Percentiles rank a stretch among this genome's conserved stretches.
Conservation (phyloP, 2,797 vertebrate species). For the Limnodromus scolopaceus region DNA sequence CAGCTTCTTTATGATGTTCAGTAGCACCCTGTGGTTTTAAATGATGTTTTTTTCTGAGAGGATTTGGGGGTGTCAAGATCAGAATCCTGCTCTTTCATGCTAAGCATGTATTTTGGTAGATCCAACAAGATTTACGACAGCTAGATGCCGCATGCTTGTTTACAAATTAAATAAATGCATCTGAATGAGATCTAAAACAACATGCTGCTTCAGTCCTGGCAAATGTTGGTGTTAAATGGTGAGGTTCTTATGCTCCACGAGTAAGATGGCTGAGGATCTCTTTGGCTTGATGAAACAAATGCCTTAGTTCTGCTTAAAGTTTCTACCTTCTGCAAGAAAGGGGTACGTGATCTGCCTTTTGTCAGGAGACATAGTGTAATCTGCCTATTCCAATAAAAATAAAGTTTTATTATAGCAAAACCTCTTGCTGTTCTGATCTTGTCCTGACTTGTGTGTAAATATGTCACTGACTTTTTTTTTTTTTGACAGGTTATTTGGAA, state of each 20-base stretch:
- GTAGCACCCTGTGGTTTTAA: background rate
- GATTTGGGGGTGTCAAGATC: background rate
- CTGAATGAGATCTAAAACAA: background rate
- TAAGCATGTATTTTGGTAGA: background rate
- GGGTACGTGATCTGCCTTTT: background rate
- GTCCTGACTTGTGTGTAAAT: background rate
- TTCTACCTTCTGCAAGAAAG: background rate
- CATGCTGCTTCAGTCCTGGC: background rate
- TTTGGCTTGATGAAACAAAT: background rate
- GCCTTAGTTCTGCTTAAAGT: background rate
- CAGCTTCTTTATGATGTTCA: background rate
- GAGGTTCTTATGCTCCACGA: background rate
- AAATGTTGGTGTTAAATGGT: background rate
- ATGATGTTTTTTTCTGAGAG: background rate
- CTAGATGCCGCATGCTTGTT: background rate
- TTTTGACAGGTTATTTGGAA: constrained; percentile 13
- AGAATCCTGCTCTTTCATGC: background rate
- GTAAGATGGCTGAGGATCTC: background rate
- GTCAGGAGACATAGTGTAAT: background rate
- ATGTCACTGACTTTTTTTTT: background rate
- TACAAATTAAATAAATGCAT: background rate
- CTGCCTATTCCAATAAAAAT: background rate
- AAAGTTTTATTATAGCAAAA: background rate
- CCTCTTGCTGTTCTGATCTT: background rate
- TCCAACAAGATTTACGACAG: accelerated